Conservation (phyloP, 2,113 vertebrate genomes). For the Ailuropoda melanoleuca region DNA sequence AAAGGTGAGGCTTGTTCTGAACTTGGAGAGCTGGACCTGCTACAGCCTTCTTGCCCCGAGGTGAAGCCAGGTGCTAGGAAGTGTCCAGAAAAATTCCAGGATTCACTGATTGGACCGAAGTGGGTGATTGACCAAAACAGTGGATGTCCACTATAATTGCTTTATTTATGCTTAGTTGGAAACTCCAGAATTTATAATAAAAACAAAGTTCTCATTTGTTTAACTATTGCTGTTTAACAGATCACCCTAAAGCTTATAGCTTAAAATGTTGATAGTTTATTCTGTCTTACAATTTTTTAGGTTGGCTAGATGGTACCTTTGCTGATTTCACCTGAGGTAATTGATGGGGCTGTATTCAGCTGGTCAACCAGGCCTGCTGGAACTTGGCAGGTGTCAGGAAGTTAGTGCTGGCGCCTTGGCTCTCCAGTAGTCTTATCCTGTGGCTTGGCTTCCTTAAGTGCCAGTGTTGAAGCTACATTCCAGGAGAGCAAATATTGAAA, state of each 20-base stretch:
- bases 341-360: background rate
- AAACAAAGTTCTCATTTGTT: background rate
- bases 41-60: no score
- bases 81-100: no score
- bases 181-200: background rate
- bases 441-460: background rate
- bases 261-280: background rate
- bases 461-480: background rate
- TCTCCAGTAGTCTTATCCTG: background rate
- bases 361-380: background rate
- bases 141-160: background rate
- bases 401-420: background rate
- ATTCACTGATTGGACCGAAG: no score
- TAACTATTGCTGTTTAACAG: background rate
- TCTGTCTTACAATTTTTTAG: background rate
- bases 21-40: no score
- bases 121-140: background rate
- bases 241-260: background rate
- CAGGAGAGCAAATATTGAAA: background rate
- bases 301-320: background rate
- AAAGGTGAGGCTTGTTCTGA: no score
- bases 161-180: background rate
- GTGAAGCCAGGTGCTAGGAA: no score
- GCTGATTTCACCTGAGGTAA: background rate
- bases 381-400: background rate